Evolutionary conservation across 1,140 invertebrate species (phyloP).

Genomic region (Trachymyrmex septentrionalis): DNA sequence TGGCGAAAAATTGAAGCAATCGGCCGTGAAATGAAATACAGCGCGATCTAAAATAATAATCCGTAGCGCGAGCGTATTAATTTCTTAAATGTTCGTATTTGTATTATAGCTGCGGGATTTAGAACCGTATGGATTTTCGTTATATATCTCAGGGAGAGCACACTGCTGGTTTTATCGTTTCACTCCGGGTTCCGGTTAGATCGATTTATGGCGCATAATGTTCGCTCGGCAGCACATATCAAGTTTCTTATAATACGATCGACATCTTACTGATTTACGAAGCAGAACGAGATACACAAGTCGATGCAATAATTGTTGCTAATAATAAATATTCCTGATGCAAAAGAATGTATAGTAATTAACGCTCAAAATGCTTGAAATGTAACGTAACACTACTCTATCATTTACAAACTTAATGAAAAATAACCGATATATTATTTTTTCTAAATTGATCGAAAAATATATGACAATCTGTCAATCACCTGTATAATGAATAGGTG

Average conservation of each 20-base stretch:
- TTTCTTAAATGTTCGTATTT: constrained; percentile 2
- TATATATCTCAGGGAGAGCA: constrained; percentile 23
- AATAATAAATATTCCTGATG: constrained; percentile 43
- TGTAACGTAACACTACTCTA: neutral
- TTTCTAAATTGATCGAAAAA: neutral
- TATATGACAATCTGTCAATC: neutral
- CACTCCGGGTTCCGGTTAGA: constrained; percentile 51
- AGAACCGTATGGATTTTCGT: constrained; percentile 35
- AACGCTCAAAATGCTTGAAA: neutral
- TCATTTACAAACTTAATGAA: neutral
- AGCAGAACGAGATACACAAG: constrained; percentile 41
- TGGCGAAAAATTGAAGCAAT: constrained; percentile 2
- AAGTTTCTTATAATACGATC: constrained; percentile 56
- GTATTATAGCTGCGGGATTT: constrained; percentile 6
- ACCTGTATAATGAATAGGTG: neutral
- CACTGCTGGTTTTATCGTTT: constrained; percentile 43
- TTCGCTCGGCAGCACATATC: constrained; percentile 20
- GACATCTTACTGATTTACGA: constrained; percentile 51
- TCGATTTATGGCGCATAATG: constrained; percentile 54
- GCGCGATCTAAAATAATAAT: constrained; percentile 21
- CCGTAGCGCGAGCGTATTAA: neutral
- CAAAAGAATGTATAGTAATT: neutral
- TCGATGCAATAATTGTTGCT: constrained; percentile 43
- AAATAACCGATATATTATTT: neutral
- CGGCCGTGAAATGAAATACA: constrained; percentile 6